Evolutionary conservation across 2,797 vertebrate genomes (phyloP), one percentile per base, ranked within the genome.

Genomic region (Macropus fuliginosus): DNA sequence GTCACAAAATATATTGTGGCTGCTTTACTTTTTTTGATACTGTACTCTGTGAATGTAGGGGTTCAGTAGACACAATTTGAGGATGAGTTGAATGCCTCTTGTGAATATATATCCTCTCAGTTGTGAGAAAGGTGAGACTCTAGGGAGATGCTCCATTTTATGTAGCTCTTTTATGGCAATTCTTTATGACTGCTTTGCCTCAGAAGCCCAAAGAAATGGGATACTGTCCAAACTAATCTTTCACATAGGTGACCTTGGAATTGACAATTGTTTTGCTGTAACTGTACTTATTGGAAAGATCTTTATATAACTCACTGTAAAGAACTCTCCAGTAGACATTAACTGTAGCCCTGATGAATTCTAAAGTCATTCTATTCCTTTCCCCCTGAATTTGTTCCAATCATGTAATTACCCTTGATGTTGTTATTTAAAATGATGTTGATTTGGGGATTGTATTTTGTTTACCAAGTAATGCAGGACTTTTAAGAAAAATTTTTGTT

Each of bases 261-360:
- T 56, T 95, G 93, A 93, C 28, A 66, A 59, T 95, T 95, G 91
- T 93, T 95, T 96, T 54, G 16, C 55, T 92, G 62, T 91, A 62
- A 29, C 91, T 91, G 5, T 91, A 28, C 90, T 95, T 91, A 52
- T 55, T 66, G 4, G 54, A 54, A 95, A 92, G 50, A 90, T 54
- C 57, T 94, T 55, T 27, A 40, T 92, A 3, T 90, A 95, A 90
- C 57, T 93, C 16, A 62, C 31, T 94, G 40, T 50, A 59, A 18
- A 94, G 54, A 92, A 27, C 56, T 96, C 12, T 56, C 56, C 74
- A 90, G 57, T 94, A 13, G 5, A 0, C 2, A 21, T 81, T 96
- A 31, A 89, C 81, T 57, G 90, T 59, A 92, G 92, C 87, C 0
- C 12, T 56, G 31, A 91, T 57, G 55, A 13, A 40, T 95, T 96